phyloP scores from a whole-genome alignment of 1,140 invertebrate genomes.

The Steinernema feltiae region DNA sequence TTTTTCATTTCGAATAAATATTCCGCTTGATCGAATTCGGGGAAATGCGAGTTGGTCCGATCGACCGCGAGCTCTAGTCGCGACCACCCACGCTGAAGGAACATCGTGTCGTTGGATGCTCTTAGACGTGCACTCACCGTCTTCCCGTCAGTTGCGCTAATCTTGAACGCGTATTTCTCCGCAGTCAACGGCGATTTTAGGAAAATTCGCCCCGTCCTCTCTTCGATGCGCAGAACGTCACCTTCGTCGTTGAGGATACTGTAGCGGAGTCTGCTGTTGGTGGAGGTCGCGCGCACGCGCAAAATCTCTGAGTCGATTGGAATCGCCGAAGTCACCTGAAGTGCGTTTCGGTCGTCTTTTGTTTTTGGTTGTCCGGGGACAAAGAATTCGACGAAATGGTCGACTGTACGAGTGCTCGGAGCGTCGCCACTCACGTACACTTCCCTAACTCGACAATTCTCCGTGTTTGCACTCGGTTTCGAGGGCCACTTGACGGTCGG shows the following conservation, averaged over 20 bases:
- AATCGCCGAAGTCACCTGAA: not conserved
- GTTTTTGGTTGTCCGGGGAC: not conserved
- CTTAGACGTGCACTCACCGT: not conserved
- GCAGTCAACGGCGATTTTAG: not conserved
- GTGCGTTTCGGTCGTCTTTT: not conserved
- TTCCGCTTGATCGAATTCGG: not conserved
- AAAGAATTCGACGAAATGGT: no score
- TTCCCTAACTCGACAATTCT: not conserved
- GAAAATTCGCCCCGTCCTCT: not conserved
- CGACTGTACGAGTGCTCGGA: no score
- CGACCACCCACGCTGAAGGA: not conserved
- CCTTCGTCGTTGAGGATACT: constrained; percentile 13
- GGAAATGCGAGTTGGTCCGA: not conserved
- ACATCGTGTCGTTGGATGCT: not conserved
- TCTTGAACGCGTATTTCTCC: constrained; percentile 2
- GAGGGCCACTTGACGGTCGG: not conserved
- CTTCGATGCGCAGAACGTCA: not conserved
- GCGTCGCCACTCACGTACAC: not conserved
- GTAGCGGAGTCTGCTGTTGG: not conserved
- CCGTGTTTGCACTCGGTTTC: not conserved
- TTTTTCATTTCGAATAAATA: not conserved
- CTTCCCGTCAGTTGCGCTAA: not conserved
- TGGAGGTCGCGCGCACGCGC: not conserved
- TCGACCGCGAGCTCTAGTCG: not conserved
- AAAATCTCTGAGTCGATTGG: not conserved